Evolutionary conservation across 1,140 invertebrate genomes (phyloP).

Genomic region (Latrodectus geometricus): DNA sequence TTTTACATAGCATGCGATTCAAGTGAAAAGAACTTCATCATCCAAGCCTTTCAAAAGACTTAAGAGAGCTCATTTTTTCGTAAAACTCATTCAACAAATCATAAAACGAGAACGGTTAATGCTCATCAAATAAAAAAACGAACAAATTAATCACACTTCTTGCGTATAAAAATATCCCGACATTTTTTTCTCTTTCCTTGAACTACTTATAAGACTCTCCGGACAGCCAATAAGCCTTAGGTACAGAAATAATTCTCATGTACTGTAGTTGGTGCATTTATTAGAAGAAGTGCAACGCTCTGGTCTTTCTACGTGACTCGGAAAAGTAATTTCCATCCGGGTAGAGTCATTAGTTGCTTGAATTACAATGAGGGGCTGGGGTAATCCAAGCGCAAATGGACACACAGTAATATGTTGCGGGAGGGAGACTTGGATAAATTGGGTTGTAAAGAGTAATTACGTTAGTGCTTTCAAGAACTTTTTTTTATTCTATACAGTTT

Average conservation of each 20-base stretch:
- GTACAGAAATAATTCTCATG: slow-evolving; percentile 10
- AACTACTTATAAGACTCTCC: no score
- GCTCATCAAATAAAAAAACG: neutral
- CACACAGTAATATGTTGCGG: slow-evolving; percentile 7
- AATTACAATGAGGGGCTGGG: slow-evolving; percentile 35
- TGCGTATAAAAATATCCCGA: slow-evolving; percentile 17
- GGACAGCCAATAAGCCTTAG: neutral
- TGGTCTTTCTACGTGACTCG: slow-evolving; percentile 35
- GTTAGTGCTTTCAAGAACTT: slow-evolving; percentile 5
- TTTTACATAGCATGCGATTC: no score
- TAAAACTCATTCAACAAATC: neutral
- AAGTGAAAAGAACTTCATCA: neutral
- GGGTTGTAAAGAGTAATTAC: slow-evolving; percentile 53
- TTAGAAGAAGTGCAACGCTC: slow-evolving; percentile 27
- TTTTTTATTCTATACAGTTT: slow-evolving; percentile 39
- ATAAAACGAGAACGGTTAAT: slow-evolving; percentile 1
- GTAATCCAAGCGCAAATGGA: slow-evolving; percentile 26
- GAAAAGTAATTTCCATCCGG: slow-evolving; percentile 30
- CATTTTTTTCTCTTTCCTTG: neutral
- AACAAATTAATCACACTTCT: slow-evolving; percentile 22
- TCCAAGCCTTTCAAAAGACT: neutral
- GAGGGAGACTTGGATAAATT: neutral
- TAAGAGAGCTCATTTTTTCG: neutral
- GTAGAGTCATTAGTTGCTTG: slow-evolving; percentile 39
- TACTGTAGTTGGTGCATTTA: neutral